A percentile compares a stretch with the other conserved stretches of the same genome.
These are phyloP conservation scores for Drosophila pegasa DNA, from an alignment of 2,888 invertebrate species.

Conservation along the genomic window DNA sequence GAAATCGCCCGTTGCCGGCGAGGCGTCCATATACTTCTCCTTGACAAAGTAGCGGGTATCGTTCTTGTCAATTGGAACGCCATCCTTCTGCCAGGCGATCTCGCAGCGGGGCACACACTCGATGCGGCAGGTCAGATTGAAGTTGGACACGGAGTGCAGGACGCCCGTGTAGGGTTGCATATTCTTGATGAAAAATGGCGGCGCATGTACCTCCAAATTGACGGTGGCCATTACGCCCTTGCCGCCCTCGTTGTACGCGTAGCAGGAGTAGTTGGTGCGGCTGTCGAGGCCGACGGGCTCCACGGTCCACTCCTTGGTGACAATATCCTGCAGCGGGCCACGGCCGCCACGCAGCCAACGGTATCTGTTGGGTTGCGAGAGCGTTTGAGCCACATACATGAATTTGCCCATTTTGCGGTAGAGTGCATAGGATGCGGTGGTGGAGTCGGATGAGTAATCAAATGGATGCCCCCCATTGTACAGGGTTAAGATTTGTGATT, in stretches of 20 bases:
- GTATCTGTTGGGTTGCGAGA: slow-evolving; percentile 86
- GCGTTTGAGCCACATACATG: slow-evolving; percentile 80
- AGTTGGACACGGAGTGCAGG: slow-evolving; percentile 90
- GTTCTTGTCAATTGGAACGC: slow-evolving; percentile 87
- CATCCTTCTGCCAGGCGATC: slow-evolving; percentile 94
- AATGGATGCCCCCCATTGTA: slow-evolving; percentile 66
- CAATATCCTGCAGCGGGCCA: slow-evolving; percentile 89
- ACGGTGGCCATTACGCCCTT: slow-evolving; percentile 89
- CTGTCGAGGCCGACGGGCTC: slow-evolving; percentile 94
- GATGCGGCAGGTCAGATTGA: slow-evolving; percentile 93
- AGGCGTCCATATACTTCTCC: slow-evolving; percentile 89
- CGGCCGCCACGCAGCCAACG: slow-evolving; percentile 93
- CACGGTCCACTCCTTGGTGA: slow-evolving; percentile 91
- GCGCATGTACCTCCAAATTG: slow-evolving; percentile 91
- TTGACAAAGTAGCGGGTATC: slow-evolving; percentile 88
- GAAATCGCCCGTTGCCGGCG: slow-evolving; percentile 93
- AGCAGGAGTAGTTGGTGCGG: slow-evolving; percentile 95
- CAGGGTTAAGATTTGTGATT: slow-evolving; percentile 82
- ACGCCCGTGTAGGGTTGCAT: slow-evolving; percentile 93
- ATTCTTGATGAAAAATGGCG: slow-evolving; percentile 94
- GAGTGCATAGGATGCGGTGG: slow-evolving; percentile 62
- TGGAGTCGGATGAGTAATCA: slow-evolving; percentile 44
- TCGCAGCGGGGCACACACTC: slow-evolving; percentile 95
- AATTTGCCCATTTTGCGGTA: slow-evolving; percentile 84
- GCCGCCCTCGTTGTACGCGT: slow-evolving; percentile 94